Evolutionary conservation across 2,888 invertebrate species (phyloP).

Genomic region (Allacma fusca): DNA sequence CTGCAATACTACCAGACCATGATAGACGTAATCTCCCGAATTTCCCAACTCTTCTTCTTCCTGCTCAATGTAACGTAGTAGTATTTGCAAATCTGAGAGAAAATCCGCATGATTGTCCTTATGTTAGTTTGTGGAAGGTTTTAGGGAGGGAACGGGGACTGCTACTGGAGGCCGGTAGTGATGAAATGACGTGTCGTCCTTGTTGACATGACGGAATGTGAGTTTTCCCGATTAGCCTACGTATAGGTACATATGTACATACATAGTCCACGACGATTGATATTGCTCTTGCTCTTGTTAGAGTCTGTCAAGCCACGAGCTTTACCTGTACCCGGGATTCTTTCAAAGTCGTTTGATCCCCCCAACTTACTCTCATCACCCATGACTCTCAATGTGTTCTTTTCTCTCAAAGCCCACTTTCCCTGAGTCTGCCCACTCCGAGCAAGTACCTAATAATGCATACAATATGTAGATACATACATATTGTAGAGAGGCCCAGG

Average conservation of each 20-base stretch:
- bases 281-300: constrained; percentile 1
- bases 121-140: neutral
- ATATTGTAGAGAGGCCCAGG: no score
- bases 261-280: constrained; percentile 3
- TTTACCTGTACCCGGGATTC: neutral
- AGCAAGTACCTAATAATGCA: no score
- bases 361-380: neutral
- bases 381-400: neutral
- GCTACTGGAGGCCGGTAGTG: constrained; percentile 4
- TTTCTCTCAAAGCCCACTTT: neutral
- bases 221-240: constrained; percentile 14
- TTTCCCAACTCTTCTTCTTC: neutral
- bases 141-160: neutral
- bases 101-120: neutral
- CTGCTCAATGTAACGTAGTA: neutral
- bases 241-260: neutral
- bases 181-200: constrained; percentile 19
- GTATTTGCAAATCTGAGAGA: neutral
- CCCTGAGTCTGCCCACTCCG: neutral
- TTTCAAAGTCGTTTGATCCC: neutral
- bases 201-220: constrained; percentile 23
- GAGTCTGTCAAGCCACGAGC: constrained; percentile 1
- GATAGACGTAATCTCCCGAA: neutral
- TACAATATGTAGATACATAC: no score
- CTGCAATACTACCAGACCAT: no score